Conservation (phyloP, 2,888 invertebrate genomes). For the Drosophila infuscata region DNA sequence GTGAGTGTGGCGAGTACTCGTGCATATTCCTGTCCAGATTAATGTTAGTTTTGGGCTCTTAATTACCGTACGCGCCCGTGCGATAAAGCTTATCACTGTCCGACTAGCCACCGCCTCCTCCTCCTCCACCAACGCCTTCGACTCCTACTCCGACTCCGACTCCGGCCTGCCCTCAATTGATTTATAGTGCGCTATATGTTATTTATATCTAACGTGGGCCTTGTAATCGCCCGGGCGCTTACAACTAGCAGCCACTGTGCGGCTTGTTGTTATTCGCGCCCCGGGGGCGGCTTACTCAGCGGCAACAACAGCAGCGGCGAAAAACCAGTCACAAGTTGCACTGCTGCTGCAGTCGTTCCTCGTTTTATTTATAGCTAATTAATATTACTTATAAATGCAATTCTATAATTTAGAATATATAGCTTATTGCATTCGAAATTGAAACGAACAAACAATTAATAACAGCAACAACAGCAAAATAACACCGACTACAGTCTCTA, state of each 20-base stretch:
- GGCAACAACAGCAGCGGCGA: slow-evolving; percentile 1
- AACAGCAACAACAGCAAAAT: slow-evolving; percentile 22
- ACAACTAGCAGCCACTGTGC: slow-evolving; percentile 62
- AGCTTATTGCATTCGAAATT: slow-evolving; percentile 61
- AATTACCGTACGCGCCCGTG: slow-evolving; percentile 75
- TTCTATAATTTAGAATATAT: slow-evolving; percentile 76
- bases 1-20: slow-evolving; percentile 23
- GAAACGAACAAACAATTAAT: slow-evolving; percentile 64
- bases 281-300: slow-evolving; percentile 61
- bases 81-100: slow-evolving; percentile 73
- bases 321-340: slow-evolving; percentile 65
- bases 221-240: slow-evolving; percentile 64
- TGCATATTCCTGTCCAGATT: slow-evolving; percentile 60
- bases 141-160: neutral
- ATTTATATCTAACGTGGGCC: slow-evolving; percentile 68
- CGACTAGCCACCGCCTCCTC: slow-evolving; percentile 16
- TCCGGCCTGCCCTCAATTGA: slow-evolving; percentile 55
- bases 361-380: slow-evolving; percentile 79
- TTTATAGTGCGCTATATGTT: slow-evolving; percentile 73
- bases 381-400: slow-evolving; percentile 79
- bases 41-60: slow-evolving; percentile 71
- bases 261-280: slow-evolving; percentile 47
- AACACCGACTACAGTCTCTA: slow-evolving; percentile 31
- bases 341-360: slow-evolving; percentile 53
- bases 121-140: neutral